Base-by-base conservation (phyloP, 2,888 invertebrate genomes). In the Tipula vernalis region DNA sequence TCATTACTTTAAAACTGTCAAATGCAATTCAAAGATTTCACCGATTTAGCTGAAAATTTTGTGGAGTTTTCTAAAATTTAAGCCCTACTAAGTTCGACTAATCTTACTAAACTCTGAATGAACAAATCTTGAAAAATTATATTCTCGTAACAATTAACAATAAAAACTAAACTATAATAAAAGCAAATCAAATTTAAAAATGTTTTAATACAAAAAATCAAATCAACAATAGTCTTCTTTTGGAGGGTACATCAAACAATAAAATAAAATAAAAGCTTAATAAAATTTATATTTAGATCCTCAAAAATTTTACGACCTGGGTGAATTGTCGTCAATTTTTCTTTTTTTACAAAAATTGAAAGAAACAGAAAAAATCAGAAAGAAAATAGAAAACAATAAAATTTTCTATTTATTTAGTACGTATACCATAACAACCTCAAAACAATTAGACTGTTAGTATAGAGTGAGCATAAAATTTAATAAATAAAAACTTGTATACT, bases 271-370 rank as follows among this genome's bases (percentile, higher is more conserved):
- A 57, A 57, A n/a, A 57, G 51, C 51, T 57, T 15, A 57, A 83
- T 36, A 36, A 83, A 83, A 83, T 83, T 13, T 83, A 83, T 83
- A 83, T 83, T 83, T 83, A 83, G 83, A 83, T 83, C 36, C n/a
- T 83, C 36, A 83, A 83, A 28, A 0, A 83, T 83, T 83, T 83
- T 83, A 83, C 15, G 83, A 36, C 83, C 12, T 8, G 83, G 83
- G 83, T n/a, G 83, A 83, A 83, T 36, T 83, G 83, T 36, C 36
- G 83, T n/a, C 36, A 83, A 36, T 83, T 36, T 36, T 6, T 15
- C 83, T 36, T n/a, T 36, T 83, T 36, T 8, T 4, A 44, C 10
- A 44, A 44, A 44, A 41, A 41, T 0, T 8, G 10, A 12, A 13
- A 28, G 13, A 83, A 83, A 28, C 10, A 28, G 18, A 83, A 83